phyloP scores from a whole-genome alignment of 2,888 invertebrate genomes.

The Ischnus inquisitorius region DNA sequence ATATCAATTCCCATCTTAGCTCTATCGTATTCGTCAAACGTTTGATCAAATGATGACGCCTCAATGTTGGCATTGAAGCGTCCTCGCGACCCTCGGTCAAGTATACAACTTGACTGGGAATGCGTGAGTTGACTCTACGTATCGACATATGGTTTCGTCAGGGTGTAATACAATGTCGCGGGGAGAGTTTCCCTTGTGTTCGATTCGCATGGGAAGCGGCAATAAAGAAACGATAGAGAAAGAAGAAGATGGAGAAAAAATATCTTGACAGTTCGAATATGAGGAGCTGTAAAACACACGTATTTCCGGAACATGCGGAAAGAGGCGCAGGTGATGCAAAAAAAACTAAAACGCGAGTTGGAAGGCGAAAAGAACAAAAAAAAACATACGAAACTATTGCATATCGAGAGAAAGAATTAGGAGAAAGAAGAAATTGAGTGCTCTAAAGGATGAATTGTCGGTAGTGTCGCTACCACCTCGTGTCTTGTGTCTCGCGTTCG shows the following conservation, averaged over 20 bases:
- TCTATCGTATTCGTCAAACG: no score
- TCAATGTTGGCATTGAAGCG: no score
- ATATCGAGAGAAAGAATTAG: constrained; percentile 4
- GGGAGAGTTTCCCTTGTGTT: constrained; percentile 40
- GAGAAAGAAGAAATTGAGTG: constrained; percentile 30
- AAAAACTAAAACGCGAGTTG: not conserved
- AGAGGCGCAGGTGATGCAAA: not conserved
- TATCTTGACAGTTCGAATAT: not conserved
- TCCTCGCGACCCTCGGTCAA: no score
- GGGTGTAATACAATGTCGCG: constrained; percentile 57
- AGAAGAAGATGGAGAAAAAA: not conserved
- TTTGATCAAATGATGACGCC: no score
- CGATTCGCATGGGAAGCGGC: constrained; percentile 65
- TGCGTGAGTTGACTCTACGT: constrained; percentile 50
- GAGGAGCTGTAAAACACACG: not conserved
- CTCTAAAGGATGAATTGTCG: constrained; percentile 50
- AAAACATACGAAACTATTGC: not conserved
- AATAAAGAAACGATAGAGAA: constrained; percentile 61
- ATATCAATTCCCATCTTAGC: not conserved
- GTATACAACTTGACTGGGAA: constrained; percentile 49
- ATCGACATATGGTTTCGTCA: constrained; percentile 20
- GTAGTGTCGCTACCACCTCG: constrained; percentile 35
- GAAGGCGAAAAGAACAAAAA: not conserved
- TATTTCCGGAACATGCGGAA: not conserved
- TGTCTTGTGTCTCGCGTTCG: constrained; percentile 47